Evolutionary conservation across 2,888 invertebrate species (phyloP).

Genomic region (Philaethria dido): DNA sequence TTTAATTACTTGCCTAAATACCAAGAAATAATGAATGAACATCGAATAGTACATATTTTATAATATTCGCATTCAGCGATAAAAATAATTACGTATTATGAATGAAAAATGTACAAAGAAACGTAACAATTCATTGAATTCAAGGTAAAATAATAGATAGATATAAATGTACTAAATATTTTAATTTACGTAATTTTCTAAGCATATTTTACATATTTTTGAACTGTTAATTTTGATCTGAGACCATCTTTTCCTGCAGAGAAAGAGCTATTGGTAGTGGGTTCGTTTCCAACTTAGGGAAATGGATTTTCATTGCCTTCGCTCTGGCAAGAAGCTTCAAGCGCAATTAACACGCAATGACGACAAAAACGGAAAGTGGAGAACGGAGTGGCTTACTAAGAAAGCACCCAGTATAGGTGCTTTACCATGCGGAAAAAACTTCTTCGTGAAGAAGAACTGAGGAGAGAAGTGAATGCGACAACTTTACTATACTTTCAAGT

Average conservation of each 20-base stretch:
- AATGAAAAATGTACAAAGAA: conserved; percentile 2
- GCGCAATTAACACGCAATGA: too few relatives aligned
- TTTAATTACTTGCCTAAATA: not conserved
- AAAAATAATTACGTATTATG: not conserved
- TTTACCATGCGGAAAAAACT: too few relatives aligned
- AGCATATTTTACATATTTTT: not conserved
- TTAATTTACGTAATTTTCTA: not conserved
- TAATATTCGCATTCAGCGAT: not conserved
- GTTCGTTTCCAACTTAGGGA: too few relatives aligned
- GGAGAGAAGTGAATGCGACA: too few relatives aligned
- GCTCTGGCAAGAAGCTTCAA: too few relatives aligned
- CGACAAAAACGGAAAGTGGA: too few relatives aligned
- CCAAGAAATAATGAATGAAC: not conserved
- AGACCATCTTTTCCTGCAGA: too few relatives aligned
- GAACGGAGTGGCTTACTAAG: too few relatives aligned
- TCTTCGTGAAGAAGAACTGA: too few relatives aligned
- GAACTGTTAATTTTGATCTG: not conserved
- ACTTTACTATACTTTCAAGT: not conserved
- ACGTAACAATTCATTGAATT: not conserved
- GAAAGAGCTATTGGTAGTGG: too few relatives aligned
- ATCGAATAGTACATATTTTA: not conserved
- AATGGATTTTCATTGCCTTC: too few relatives aligned
- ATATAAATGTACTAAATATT: not conserved
- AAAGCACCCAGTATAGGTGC: too few relatives aligned
- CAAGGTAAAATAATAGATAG: not conserved